Base-by-base conservation (phyloP, 2,113 vertebrate species). In the Clarias macrocephalus region DNA sequence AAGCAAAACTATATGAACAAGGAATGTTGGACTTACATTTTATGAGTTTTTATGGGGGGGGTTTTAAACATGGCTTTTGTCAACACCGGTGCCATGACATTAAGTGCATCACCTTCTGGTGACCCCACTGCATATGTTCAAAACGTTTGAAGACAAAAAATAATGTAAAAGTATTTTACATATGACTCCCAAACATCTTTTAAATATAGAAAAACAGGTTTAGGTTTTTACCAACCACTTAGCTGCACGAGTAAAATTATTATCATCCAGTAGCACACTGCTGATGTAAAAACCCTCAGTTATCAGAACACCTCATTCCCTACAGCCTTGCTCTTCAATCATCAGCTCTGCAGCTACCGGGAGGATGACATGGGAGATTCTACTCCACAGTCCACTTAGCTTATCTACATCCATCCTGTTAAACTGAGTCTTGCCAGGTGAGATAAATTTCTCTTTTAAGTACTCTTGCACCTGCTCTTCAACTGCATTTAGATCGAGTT, bases 391-490 rank as follows among this genome's bases (percentile, higher is more conserved):
- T 63, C 95, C 95, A 30, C 95, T 86, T 0, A 95, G 93, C 82
- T 95, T 96, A 77, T 96, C 93, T 3, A 92, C 86, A 88, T 96
- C 95, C 93, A 96, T 96, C 77, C 84, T 90, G 90, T 95, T 93
- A 66, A 92, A 95, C 54, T 90, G 90, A 0, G 90, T 91, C n/a
- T 84, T 83, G 12, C 59, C 76, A 1, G 91, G 80, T 9, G 91
- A 88, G 28, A 96, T 90, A 85, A 96, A 95, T 88, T 91, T 96
- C 66, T 93, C 93, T 92, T 96, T 94, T 25, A 99, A 94, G 73
- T 97, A 94, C 87, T 98, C 97, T 0, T 94, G 94, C 73, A 99
- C 98, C 92, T 94, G 97, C 88, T 98, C 97, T 89, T 99, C 98
- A 8, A 96, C 94, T 2, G 87, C 86, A 15, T 66, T 93, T 19